phyloP scores from a whole-genome alignment of 2,113 vertebrate species.

The Chionomys nivalis region DNA sequence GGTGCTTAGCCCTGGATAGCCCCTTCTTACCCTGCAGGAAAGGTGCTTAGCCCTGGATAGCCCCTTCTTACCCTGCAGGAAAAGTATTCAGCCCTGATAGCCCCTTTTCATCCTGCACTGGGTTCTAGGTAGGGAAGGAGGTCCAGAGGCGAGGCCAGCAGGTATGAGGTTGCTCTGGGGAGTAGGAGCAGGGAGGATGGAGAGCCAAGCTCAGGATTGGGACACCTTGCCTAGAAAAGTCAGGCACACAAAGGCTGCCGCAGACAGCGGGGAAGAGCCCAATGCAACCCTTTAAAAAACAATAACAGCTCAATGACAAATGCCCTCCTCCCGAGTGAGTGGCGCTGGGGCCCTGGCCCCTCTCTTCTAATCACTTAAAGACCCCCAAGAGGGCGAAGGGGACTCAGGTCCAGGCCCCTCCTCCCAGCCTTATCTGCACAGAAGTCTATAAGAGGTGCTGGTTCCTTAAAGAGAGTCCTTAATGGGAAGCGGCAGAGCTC shows the following conservation, averaged over 20 bases:
- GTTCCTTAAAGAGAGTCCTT: slow-evolving; percentile 67
- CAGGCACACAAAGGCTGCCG: slow-evolving; percentile 57
- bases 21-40: no score
- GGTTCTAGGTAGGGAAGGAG: not conserved
- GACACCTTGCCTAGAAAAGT: not conserved
- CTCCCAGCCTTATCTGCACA: not conserved
- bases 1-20: no score
- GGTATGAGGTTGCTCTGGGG: not conserved
- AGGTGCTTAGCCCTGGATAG: no score
- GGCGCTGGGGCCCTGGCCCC: slow-evolving; percentile 62
- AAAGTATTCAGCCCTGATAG: not conserved
- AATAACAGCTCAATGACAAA: slow-evolving; percentile 73
- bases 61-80: no score
- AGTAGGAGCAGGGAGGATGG: rapidly evolving
- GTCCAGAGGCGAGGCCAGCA: rapidly evolving
- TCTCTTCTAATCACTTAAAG: slow-evolving; percentile 81
- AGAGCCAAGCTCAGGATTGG: not conserved
- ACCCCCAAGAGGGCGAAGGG: slow-evolving; percentile 75
- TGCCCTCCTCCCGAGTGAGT: slow-evolving; percentile 53
- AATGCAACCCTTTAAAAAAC: slow-evolving; percentile 60
- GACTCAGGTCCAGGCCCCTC: not conserved
- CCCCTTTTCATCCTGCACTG: not conserved
- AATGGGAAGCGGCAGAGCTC: slow-evolving; percentile 67
- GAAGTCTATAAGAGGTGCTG: slow-evolving; percentile 63
- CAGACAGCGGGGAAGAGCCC: slow-evolving; percentile 53